Conservation (phyloP, 2,888 invertebrate genomes). For the Caenorhabditis panamensis region DNA sequence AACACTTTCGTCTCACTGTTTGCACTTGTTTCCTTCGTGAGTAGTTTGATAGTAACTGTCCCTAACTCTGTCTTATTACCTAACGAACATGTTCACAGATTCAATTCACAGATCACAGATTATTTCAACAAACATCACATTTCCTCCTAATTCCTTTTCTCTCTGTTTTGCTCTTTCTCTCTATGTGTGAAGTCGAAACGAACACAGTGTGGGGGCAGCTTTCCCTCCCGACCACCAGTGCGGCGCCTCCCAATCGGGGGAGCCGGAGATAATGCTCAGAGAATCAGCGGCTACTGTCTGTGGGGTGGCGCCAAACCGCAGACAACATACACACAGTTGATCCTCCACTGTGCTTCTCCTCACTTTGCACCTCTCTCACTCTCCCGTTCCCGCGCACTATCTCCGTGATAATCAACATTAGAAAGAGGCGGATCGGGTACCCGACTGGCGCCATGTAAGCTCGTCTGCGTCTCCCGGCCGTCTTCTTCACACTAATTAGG, state of each 20-base stretch:
- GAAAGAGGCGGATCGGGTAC: constrained; percentile 49
- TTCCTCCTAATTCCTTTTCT: neutral
- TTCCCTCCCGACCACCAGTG: neutral
- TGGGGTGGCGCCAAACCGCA: constrained; percentile 57
- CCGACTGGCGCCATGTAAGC: constrained; percentile 62
- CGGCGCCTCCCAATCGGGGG: constrained; percentile 43
- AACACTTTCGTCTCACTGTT: too few species aligned
- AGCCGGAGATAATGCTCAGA: constrained; percentile 43
- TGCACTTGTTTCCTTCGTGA: too few species aligned
- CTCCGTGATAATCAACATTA: constrained; percentile 56
- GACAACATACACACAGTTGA: constrained; percentile 57
- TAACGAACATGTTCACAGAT: neutral
- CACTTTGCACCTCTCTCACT: constrained; percentile 49
- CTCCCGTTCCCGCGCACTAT: constrained; percentile 42
- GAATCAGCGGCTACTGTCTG: constrained; percentile 42
- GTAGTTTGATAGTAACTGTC: neutral
- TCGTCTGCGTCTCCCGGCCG: constrained; percentile 49
- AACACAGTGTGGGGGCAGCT: constrained; percentile 11
- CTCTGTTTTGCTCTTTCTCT: constrained; percentile 8
- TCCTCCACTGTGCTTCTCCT: constrained; percentile 43
- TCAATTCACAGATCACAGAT: too few species aligned
- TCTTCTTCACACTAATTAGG: constrained; percentile 54
- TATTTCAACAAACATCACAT: constrained; percentile 15
- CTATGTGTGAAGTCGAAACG: constrained; percentile 20
- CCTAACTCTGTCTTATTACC: neutral